Base-by-base conservation (phyloP, 2,888 invertebrate genomes). In the Andrena praecox region DNA sequence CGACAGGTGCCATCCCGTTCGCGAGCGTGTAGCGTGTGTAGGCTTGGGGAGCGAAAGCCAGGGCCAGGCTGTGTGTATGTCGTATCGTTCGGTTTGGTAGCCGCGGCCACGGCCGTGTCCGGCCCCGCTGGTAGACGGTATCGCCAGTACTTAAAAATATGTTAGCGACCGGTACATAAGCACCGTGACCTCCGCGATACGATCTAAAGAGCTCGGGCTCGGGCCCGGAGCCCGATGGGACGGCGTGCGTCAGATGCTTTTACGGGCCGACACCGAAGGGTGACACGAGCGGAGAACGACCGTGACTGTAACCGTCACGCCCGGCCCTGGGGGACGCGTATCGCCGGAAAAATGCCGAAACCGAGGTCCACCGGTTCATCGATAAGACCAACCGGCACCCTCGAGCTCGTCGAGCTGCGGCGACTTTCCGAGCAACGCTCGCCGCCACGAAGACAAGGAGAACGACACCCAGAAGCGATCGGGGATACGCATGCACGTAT, bases 171-270 rank as follows among this genome's bases (percentile, higher is more conserved):
- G 90, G 90, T 89, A 89, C 90, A 92, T 93, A 93, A 93, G 92
- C 91, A 93, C 93, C 93, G 92, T 93, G 93, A 94, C 93, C 93
- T 93, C 91, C 89, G 90, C 88, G 93, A 94, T 94, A 93, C 79
- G 89, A 94, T 94, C 93, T 93, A 88, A 90, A 92, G 87, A 84
- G 82, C 62, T 69, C 71, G 85, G 77, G 82, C 82, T 70, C 71
- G 85, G 77, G 82, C 82, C 42, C n/a, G n/a, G 60, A 52, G 85
- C 66, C 82, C 74, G 77, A 77, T 82, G 85, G 78, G 77, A 72
- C 86, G 81, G 85, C 86, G 87, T 87, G 88, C 91, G 92, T 93
- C 93, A 92, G 92, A 91, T 92, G 92, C 92, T 86, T 85, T 77
- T 72, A 78, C 87, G 70, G 76, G 64, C 67, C 76, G 77, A 77